These are phyloP conservation scores for Stenolophus ochropezus DNA, from an alignment of 2,888 invertebrate species.

Conservation along the genomic window DNA sequence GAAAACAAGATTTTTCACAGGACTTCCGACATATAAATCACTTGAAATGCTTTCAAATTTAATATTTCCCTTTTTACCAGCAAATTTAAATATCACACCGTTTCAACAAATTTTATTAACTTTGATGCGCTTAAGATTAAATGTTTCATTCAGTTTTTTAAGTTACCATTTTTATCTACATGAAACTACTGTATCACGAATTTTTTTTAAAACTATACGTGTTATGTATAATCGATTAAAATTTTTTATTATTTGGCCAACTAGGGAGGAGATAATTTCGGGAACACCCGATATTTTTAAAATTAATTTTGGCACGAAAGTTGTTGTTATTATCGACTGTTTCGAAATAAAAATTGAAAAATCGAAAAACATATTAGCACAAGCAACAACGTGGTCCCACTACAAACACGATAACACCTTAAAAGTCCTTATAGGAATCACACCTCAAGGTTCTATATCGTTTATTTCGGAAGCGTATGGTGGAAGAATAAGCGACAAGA, in stretches of 20 bases:
- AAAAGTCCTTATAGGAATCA: too few species aligned
- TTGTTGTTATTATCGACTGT: too few species aligned
- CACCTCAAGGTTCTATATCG: too few species aligned
- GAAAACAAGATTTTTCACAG: constrained; percentile 5
- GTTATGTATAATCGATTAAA: background rate
- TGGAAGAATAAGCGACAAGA: constrained; percentile 15
- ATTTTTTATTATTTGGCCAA: background rate
- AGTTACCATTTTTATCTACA: background rate
- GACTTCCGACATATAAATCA: background rate
- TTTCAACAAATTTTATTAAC: background rate
- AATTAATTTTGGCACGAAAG: too few species aligned
- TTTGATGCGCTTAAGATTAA: background rate
- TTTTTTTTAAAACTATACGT: background rate
- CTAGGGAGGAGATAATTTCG: background rate
- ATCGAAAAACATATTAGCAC: too few species aligned
- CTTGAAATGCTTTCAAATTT: background rate
- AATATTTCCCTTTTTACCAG: background rate
- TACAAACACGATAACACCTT: too few species aligned
- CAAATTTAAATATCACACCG: background rate
- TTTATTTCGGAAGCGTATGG: too few species aligned
- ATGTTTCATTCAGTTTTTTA: background rate
- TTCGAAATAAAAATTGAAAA: too few species aligned
- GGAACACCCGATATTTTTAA: background rate
- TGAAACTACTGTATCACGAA: background rate
- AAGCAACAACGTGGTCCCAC: too few species aligned